Conservation (phyloP, 1,140 invertebrate species). For the Ctenoplectra terminalis region DNA sequence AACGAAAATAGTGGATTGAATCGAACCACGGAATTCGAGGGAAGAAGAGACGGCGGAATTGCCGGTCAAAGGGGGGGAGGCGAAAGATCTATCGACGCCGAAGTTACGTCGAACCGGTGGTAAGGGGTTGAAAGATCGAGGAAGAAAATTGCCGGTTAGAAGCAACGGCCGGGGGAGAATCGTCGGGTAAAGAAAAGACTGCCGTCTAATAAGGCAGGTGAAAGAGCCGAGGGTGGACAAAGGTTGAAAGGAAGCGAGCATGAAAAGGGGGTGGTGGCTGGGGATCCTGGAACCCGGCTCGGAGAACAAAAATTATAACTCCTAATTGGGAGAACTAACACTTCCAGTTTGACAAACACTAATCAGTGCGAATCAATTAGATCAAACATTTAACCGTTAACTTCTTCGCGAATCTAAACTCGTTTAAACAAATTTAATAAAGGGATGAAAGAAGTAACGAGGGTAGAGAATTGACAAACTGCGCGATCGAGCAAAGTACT, state of each 20-base stretch:
- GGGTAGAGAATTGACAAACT: neutral
- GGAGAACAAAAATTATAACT: conserved; percentile 31
- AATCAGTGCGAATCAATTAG: neutral
- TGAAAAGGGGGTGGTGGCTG: neutral
- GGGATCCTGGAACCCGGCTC: neutral
- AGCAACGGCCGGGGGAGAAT: conserved; percentile 14
- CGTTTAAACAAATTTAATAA: neutral
- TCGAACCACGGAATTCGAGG: neutral
- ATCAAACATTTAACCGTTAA: neutral
- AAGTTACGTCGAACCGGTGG: neutral
- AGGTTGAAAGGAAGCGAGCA: neutral
- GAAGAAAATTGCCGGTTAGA: conserved; percentile 22
- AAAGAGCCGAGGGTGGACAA: conserved; percentile 2
- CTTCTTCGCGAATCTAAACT: neutral
- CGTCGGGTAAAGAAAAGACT: conserved; percentile 18
- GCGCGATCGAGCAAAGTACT: neutral
- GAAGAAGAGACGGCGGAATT: neutral
- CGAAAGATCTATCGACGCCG: neutral
- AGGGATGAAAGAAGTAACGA: too few species aligned
- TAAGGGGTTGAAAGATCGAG: conserved; percentile 3
- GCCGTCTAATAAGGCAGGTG: conserved; percentile 19
- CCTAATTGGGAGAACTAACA: conserved; percentile 7
- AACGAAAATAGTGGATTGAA: conserved; percentile 4
- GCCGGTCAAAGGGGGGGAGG: neutral
- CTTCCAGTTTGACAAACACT: neutral